Base-by-base conservation (phyloP, 2,113 vertebrate genomes). In the Desmodus rotundus region DNA sequence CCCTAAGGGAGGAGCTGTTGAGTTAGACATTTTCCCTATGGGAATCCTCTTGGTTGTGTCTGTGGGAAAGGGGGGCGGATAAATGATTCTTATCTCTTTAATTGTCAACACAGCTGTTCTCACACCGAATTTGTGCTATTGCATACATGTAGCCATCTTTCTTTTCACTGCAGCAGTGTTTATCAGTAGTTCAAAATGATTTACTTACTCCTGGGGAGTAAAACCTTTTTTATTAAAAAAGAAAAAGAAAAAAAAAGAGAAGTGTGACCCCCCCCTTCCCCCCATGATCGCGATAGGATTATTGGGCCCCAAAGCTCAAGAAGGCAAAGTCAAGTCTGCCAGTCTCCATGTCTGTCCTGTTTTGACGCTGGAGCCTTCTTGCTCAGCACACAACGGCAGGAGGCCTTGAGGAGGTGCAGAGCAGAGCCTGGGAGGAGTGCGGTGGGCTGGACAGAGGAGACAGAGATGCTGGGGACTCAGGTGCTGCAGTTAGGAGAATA, bases 11-110 rank as follows among this genome's bases (percentile, higher is more conserved):
- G 56, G 93, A 96, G 90, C 94, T 95, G 91, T 83, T 87, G 96
- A 94, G 94, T 97, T 97, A 95, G 92, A 97, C 97, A 81, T 98
- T 97, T 98, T 98, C 97, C 97, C 97, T 97, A 97, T 98, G 97
- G 97, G 97, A 97, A 98, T 96, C 97, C 96, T 96, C 87, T 90
- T 80, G 96, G 95, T 96, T 94, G 92, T 94, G 87, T 92, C 94
- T 56, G 54, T 92, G 92, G 95, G 93, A 56, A 15, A 89, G 31
- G 91, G 82, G 92, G 73, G 82, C 15, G 92, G 93, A 22, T 81
- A 70, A 65, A 77, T 93, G 95, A 31, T 82, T 92, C 50, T 95
- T 74, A 38, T 94, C 22, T 72, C 50, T 36, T 36, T 41, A 58
- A 52, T 56, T 13, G 93, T 93, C 43, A 52, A 92, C 94, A 93